These are phyloP conservation scores for Mellilla xanthometata DNA, from an alignment of 2,888 invertebrate species.

Conservation along the genomic window DNA sequence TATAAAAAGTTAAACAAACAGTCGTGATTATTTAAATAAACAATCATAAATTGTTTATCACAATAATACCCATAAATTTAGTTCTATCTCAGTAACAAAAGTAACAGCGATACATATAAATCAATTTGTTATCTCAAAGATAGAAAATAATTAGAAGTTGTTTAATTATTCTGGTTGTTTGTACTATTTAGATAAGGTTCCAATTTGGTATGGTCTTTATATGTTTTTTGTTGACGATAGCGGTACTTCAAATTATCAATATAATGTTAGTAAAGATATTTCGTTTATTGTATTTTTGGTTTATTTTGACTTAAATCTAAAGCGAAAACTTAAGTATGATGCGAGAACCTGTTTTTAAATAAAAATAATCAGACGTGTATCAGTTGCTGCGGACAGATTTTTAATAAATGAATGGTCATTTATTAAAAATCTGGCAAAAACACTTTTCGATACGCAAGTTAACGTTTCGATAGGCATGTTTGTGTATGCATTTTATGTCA, in stretches of 20 bases:
- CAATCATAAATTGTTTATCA: conserved; percentile 27
- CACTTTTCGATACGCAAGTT: too few species aligned
- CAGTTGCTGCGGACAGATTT: too few species aligned
- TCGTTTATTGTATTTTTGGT: too few species aligned
- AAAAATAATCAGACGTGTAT: too few species aligned
- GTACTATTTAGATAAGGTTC: conserved; percentile 37
- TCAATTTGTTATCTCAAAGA: conserved; percentile 66
- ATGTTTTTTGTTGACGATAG: conserved; percentile 23
- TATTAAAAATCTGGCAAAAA: too few species aligned
- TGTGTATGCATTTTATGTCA: too few species aligned
- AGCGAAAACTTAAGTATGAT: too few species aligned
- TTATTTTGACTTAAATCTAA: too few species aligned
- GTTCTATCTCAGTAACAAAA: conserved; percentile 49
- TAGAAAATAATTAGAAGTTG: conserved; percentile 75
- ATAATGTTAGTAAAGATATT: not conserved
- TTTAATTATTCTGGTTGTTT: conserved; percentile 66
- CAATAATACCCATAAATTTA: conserved; percentile 66
- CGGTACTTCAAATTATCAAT: conserved; percentile 24
- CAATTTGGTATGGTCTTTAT: conserved; percentile 31
- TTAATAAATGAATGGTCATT: too few species aligned
- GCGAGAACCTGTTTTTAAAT: too few species aligned
- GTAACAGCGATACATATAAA: conserved; percentile 57
- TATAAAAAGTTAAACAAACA: too few species aligned
- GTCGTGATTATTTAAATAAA: conserved; percentile 28
- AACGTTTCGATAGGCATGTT: too few species aligned